Percentiles rank a stretch among this genome's conserved stretches.
phyloP scores from a whole-genome alignment of 2,797 vertebrate species.

The Sebastes aleutianus region DNA sequence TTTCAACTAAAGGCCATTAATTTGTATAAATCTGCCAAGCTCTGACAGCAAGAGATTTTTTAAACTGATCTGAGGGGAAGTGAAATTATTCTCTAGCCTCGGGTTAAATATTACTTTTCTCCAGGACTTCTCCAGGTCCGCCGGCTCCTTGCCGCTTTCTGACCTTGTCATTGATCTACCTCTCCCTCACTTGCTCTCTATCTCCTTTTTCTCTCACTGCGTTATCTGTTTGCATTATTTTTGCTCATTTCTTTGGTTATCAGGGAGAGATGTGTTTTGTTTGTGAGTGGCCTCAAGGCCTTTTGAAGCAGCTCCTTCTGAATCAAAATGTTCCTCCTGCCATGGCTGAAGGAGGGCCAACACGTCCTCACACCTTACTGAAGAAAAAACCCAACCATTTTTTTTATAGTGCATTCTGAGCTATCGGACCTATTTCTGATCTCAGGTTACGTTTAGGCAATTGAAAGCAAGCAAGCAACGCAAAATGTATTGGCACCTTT shows the following conservation, averaged over 20 bases:
- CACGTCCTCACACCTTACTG: not conserved
- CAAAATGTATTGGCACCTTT: not conserved
- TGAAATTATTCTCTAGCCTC: constrained; percentile 88
- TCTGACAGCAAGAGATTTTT: constrained; percentile 86
- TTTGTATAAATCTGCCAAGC: constrained; percentile 86
- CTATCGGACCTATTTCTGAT: not conserved
- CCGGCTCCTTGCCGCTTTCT: constrained; percentile 63
- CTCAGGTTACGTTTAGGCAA: not conserved
- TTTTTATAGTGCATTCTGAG: not conserved
- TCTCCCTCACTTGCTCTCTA: constrained; percentile 37
- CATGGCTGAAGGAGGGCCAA: constrained; percentile 6
- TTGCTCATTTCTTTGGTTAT: constrained; percentile 53
- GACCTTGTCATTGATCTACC: constrained; percentile 82
- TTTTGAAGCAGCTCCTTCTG: constrained; percentile 57
- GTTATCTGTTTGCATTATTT: constrained; percentile 65
- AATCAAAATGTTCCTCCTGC: constrained; percentile 49
- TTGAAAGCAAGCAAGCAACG: not conserved
- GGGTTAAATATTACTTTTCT: constrained; percentile 86
- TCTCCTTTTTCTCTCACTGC: constrained; percentile 51
- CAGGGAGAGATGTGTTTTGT: constrained; percentile 38
- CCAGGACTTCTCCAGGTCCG: constrained; percentile 74
- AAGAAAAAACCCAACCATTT: not conserved
- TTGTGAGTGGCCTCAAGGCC: constrained; percentile 71
- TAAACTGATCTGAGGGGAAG: constrained; percentile 87
- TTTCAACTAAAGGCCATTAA: constrained; percentile 88